Base-by-base conservation (phyloP, 2,797 vertebrate species). In the Scomberomorus guttatus region DNA sequence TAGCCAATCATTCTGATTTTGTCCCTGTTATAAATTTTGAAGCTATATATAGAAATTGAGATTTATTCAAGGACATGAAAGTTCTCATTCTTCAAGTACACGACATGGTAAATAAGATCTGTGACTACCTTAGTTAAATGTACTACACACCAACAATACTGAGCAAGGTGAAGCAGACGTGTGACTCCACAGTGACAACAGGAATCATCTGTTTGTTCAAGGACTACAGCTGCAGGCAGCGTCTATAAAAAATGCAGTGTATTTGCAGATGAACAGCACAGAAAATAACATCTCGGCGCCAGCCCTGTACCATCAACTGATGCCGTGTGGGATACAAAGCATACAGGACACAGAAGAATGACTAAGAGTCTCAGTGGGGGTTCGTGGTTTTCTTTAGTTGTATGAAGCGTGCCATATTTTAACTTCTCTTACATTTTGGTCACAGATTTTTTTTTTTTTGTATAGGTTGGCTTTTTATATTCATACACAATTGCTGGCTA, bases 341-440 rank as follows among this genome's bases (percentile, higher is more conserved):
- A 81, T 39, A 57, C 60, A 84, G 67, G 79, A 81, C 14, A 48
- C 76, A 44, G 72, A 73, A 29, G 72, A 56, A 56, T 83, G 84
- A 89, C 54, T 89, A 81, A 86, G 66, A 66, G 60, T 48, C 62
- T 77, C 81, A 48, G 37, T 1, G 3, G 73, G 61, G 27, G 59
- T 18, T 29, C 29, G 29, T 37, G 34, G 37, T 59, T 80, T 78
- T 71, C 63, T 81, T 80, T 77, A 79, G 73, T 86, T 83, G 77
- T 88, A 59, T 77, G 77, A 81, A 88, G 87, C 84, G 84, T 91
- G 90, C 77, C 80, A 77, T 66, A 83, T 85, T 85, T 90, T 77
- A 75, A 85, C 71, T 78, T 83, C 79, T 87, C 81, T 90, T 89
- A 88, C 86, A 77, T 79, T 86, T 79, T 74, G 74, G 87, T 93